Base-by-base conservation (phyloP, 2,113 vertebrate genomes). In the Forbesichthys papilliferus region DNA sequence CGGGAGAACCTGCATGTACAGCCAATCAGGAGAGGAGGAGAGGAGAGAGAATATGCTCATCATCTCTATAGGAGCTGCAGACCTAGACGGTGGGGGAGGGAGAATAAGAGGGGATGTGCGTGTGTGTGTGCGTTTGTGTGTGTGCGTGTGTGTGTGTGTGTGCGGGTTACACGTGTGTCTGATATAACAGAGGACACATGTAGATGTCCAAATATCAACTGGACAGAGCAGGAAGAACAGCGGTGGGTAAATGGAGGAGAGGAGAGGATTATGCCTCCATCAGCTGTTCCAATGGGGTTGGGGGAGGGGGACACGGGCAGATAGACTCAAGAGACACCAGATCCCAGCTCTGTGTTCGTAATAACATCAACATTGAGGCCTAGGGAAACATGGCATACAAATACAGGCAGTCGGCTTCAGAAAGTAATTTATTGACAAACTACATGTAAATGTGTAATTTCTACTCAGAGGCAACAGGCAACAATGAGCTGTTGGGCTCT, bases 21-120 rank as follows among this genome's bases (percentile, higher is more conserved):
- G 61, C 46, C 27, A 16, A 51, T n/a, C 36, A 48, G 36, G 65
- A 53, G 65, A 27, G 10, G 53, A 56, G 53, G 18, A 11, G 54
- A 20, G 20, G 20, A 20, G 55, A 67, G 79, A 89, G 86, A 78
- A 82, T 77, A 71, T 85, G 83, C 87, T 87, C 88, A 90, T 88
- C 84, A 84, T 83, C 82, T 87, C 76, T 90, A 91, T 88, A 85
- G 89, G 79, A 71, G 74, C 66, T 42, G 48, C 20, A n/a, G 58
- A 51, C 53, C 69, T 66, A 52, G 66, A 20, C 27, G 66, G 8
- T 16, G 61, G 46, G 47, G 48, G 51, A 58, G 14, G 12, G 12
- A 51, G 46, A 33, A 14, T 68, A 20, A 27, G 11, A 11, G 36
- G 36, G 36, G 36, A 42, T 42, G 7, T 42, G 27, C 2, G 27